phyloP scores from a whole-genome alignment of 64 coral and sea anemone species.

The Pocillopora verrucosa region DNA sequence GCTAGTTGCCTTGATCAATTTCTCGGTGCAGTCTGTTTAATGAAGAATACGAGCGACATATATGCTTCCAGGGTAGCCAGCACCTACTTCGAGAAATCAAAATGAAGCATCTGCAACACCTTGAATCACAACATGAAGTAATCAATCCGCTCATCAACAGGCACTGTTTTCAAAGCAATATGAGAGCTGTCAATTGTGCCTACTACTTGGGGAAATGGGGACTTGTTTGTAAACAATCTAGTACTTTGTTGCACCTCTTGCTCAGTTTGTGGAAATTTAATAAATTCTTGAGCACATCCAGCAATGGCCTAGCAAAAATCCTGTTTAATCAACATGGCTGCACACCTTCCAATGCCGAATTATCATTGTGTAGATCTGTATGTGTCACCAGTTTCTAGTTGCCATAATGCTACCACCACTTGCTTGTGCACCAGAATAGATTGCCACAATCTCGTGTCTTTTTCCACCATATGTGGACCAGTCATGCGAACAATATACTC shows the following conservation, averaged over 20 bases:
- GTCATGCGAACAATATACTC: constrained; percentile 23
- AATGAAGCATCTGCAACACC: too few relatives aligned
- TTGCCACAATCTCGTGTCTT: constrained; percentile 33
- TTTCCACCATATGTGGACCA: constrained; percentile 38
- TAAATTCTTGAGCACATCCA: constrained; percentile 39
- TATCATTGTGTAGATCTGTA: constrained; percentile 20
- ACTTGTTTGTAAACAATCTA: constrained; percentile 41
- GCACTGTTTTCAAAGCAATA: too few relatives aligned
- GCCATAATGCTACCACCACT: constrained; percentile 38
- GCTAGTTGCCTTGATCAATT: constrained; percentile 30
- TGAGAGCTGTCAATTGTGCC: too few relatives aligned
- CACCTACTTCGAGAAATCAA: too few relatives aligned
- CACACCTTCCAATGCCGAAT: constrained; percentile 42
- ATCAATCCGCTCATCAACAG: too few relatives aligned
- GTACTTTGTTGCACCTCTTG: constrained; percentile 16
- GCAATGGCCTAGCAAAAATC: constrained; percentile 45
- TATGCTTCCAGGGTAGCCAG: too few relatives aligned
- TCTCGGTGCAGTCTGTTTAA: constrained; percentile 22
- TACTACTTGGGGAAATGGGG: too few relatives aligned
- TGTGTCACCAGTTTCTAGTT: constrained; percentile 26
- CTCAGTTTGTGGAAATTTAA: constrained; percentile 34
- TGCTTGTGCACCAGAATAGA: constrained; percentile 28
- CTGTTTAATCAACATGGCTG: constrained; percentile 40
- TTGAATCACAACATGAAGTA: too few relatives aligned
- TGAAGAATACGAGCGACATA: constrained; percentile 25